Evolutionary conservation across 1,140 invertebrate species (phyloP).

Genomic region (Frieseomelitta varia): DNA sequence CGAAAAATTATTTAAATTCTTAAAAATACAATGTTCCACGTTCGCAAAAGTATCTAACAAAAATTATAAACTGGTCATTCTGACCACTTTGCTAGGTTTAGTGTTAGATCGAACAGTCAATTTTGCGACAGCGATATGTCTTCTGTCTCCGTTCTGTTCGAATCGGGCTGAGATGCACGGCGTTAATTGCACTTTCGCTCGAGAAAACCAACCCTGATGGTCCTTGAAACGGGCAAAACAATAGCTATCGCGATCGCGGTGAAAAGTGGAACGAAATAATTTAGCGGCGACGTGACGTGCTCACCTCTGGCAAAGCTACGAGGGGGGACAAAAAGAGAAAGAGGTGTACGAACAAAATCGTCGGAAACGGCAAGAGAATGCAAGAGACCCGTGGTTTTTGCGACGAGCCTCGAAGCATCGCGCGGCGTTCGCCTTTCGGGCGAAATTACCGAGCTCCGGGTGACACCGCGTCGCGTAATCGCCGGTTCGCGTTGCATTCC

Average conservation of each 20-base stretch:
- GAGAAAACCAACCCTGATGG: no score
- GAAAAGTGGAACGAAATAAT: conserved; percentile 74
- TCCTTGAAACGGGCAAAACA: conserved; percentile 16
- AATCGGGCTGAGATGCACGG: background rate
- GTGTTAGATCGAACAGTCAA: conserved; percentile 44
- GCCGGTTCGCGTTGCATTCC: conserved; percentile 75
- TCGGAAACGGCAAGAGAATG: conserved; percentile 50
- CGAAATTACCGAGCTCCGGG: conserved; percentile 77
- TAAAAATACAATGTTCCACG: no score
- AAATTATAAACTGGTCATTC: no score
- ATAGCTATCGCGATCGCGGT: conserved; percentile 1
- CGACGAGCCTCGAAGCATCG: conserved; percentile 29
- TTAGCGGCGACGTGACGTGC: conserved; percentile 53
- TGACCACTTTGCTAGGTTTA: no score
- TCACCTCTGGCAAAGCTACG: background rate
- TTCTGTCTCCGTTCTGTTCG: background rate
- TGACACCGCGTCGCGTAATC: conserved; percentile 77
- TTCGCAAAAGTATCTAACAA: no score
- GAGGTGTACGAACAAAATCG: conserved; percentile 10
- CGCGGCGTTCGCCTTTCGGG: conserved; percentile 66
- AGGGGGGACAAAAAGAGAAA: background rate
- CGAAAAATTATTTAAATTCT: no score
- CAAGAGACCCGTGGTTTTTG: conserved; percentile 52
- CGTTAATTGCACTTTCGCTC: background rate
- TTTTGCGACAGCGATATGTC: conserved; percentile 30